A percentile compares a stretch with the other conserved stretches of the same genome.
Evolutionary conservation across 2,113 vertebrate genomes (phyloP).

Genomic region (Lontra canadensis): DNA sequence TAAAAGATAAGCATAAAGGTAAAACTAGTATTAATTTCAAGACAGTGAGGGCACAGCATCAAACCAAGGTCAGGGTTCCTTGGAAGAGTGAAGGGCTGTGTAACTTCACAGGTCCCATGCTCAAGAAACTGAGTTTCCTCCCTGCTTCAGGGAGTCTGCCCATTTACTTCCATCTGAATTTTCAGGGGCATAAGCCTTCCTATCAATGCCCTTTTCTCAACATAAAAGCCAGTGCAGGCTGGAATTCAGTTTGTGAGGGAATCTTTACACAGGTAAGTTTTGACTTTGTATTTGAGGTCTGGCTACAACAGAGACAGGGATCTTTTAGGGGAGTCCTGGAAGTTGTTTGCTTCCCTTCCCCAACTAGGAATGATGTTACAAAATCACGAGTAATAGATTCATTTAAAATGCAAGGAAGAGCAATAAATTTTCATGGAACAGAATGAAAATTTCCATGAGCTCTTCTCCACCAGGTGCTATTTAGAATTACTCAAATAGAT

Average conservation of each 20-base stretch:
- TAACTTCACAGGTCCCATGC: too few species aligned
- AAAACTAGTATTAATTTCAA: neutral
- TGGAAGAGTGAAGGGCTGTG: neutral
- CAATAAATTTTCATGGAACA: neutral
- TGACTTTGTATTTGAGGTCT: neutral
- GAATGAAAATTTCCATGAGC: neutral
- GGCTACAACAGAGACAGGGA: neutral
- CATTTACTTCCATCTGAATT: neutral
- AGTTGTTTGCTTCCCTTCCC: neutral
- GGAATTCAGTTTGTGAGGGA: neutral
- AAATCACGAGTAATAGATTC: neutral
- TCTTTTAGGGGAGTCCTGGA: neutral
- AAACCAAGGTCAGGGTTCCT: neutral
- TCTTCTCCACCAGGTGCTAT: neutral
- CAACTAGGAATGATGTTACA: neutral
- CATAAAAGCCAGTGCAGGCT: neutral
- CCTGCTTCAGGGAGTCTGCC: neutral
- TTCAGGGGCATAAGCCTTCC: neutral
- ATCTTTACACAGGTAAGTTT: neutral
- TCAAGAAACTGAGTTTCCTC: neutral
- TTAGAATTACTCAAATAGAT: neutral
- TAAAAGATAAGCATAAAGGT: too few species aligned
- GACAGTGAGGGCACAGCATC: neutral
- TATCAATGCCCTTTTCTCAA: neutral
- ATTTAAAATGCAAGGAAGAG: neutral